Conservation (phyloP, 2,113 vertebrate species). For the Alethe castanea region DNA sequence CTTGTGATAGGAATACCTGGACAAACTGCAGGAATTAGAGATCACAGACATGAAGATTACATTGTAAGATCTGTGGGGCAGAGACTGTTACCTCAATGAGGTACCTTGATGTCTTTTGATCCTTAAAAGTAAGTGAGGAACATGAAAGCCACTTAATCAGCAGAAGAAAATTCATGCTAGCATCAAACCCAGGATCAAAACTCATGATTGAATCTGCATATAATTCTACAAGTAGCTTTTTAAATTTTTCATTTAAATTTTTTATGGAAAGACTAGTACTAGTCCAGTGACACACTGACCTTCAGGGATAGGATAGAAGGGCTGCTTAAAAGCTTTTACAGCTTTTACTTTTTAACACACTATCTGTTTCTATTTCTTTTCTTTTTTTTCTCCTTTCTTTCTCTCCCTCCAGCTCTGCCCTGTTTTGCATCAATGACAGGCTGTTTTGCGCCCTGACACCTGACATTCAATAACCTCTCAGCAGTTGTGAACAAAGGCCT, state of each 20-base stretch:
- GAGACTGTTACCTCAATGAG: not conserved
- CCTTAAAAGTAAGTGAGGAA: not conserved
- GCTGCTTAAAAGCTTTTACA: slow-evolving; percentile 73
- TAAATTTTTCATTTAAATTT: not conserved
- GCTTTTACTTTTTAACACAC: slow-evolving; percentile 65
- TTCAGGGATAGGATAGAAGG: slow-evolving; percentile 49
- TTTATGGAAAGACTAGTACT: not conserved
- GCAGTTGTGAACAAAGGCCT: slow-evolving; percentile 66
- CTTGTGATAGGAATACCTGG: not conserved
- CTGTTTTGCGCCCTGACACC: slow-evolving; percentile 71
- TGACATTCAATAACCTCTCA: slow-evolving; percentile 69
- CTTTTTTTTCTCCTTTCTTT: not conserved
- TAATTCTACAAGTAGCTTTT: not conserved
- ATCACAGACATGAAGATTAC: not conserved
- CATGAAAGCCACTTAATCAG: not conserved
- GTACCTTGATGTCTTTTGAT: not conserved
- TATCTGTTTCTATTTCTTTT: slow-evolving; percentile 76
- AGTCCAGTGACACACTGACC: slow-evolving; percentile 66
- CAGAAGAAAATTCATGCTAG: not conserved
- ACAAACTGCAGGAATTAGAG: not conserved
- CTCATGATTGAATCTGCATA: not conserved
- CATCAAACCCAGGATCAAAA: not conserved
- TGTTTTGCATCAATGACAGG: slow-evolving; percentile 64
- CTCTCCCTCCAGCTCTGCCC: not conserved
- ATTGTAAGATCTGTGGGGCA: not conserved